Conservation (phyloP, 1,140 invertebrate genomes). For the Hylyphantes graminicola region DNA sequence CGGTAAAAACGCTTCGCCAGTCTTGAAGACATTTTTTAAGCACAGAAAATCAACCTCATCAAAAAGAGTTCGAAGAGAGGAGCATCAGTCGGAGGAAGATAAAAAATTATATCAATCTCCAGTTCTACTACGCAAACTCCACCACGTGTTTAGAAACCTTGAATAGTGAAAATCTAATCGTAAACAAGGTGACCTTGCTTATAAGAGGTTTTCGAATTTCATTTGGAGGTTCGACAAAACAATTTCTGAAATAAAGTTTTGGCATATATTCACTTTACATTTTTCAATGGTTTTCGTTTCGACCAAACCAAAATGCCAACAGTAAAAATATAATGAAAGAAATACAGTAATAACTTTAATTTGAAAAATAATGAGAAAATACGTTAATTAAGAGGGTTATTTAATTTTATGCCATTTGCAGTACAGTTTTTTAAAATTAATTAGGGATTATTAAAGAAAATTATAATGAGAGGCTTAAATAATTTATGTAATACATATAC, state of each 20-base stretch:
- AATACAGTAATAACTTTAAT: no score
- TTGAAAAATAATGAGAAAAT: no score
- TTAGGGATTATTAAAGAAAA: no score
- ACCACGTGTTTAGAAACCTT: conserved; percentile 54
- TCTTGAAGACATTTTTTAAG: conserved; percentile 32
- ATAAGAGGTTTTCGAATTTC: not conserved
- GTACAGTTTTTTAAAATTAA: no score
- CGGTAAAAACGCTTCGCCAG: conserved; percentile 80
- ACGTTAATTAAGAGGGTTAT: no score
- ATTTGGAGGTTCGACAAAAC: no score
- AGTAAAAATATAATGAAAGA: not conserved
- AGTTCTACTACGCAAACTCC: conserved; percentile 31
- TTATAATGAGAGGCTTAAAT: no score
- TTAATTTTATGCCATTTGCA: no score
- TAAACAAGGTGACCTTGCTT: conserved; percentile 56
- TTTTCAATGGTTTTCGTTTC: not conserved
- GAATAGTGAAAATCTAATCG: conserved; percentile 14
- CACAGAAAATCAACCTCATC: no score
- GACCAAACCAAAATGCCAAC: not conserved
- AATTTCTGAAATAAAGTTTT: no score
- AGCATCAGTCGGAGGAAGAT: conserved; percentile 18
- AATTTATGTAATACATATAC: no score
- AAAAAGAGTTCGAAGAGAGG: not conserved
- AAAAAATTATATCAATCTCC: conserved; percentile 4
- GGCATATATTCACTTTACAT: no score